These are phyloP conservation scores for Dynastes tityus DNA, from an alignment of 2,888 invertebrate species.

Conservation along the genomic window DNA sequence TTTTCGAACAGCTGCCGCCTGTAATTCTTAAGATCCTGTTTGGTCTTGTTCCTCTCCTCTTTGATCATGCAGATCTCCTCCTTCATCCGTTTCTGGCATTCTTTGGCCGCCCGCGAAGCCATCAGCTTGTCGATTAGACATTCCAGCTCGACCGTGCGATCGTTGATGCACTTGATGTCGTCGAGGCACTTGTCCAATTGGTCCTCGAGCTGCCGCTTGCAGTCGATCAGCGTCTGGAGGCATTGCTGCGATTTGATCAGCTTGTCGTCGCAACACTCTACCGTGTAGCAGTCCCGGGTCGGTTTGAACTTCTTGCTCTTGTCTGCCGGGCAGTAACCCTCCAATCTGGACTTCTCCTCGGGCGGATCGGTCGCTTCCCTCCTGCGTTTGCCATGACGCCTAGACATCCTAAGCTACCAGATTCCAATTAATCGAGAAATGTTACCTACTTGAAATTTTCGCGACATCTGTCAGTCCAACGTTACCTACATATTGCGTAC, in stretches of 20 bases:
- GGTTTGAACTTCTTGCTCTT: not conserved
- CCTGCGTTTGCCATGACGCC: too few relatives aligned
- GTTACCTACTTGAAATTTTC: constrained; percentile 3
- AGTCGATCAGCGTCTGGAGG: constrained; percentile 45
- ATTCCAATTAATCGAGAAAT: too few relatives aligned
- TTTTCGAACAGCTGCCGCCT: constrained; percentile 28
- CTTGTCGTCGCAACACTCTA: constrained; percentile 29
- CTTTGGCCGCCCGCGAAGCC: constrained; percentile 34
- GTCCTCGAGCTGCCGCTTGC: constrained; percentile 46
- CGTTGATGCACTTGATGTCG: constrained; percentile 44
- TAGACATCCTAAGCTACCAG: too few relatives aligned
- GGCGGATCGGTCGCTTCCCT: too few relatives aligned
- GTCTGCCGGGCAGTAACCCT: not conserved
- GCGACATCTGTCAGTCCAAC: not conserved
- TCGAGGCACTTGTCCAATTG: constrained; percentile 44
- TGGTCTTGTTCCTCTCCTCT: constrained; percentile 40
- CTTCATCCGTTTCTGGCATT: constrained; percentile 44
- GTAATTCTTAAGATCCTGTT: constrained; percentile 40
- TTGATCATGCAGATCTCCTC: constrained; percentile 45
- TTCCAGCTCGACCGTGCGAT: constrained; percentile 38
- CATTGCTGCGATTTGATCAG: constrained; percentile 43
- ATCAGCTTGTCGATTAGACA: constrained; percentile 47
- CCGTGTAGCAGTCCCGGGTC: constrained; percentile 35
- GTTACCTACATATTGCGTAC: too few relatives aligned
- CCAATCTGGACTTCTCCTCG: too few relatives aligned